Percentiles rank a stretch among this genome's conserved stretches.
phyloP scores from a whole-genome alignment of 1,140 invertebrate species.

The Camponotus pennsylvanicus region DNA sequence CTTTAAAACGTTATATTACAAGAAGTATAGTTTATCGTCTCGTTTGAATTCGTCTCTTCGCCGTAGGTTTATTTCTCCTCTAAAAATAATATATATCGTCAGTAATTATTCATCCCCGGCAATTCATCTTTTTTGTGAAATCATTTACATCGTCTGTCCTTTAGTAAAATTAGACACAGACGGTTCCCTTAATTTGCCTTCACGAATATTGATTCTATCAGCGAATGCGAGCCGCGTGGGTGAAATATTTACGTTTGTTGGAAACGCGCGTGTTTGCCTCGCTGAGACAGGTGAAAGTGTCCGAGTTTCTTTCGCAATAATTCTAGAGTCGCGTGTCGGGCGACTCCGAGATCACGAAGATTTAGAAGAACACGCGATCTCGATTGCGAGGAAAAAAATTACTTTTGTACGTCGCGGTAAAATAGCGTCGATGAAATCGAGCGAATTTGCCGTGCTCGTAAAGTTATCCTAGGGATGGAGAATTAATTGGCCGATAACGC shows the following conservation, averaged over 20 bases:
- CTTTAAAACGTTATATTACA: neutral
- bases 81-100: neutral
- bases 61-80: conserved; percentile 13
- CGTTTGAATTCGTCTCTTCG: too few relatives aligned
- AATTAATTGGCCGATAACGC: conserved; percentile 59
- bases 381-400: conserved; percentile 2
- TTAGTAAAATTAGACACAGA: neutral
- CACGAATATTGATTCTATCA: neutral
- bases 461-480: conserved; percentile 48
- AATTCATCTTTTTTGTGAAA: neutral
- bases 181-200: conserved; percentile 6
- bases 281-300: conserved; percentile 11
- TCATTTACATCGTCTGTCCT: neutral
- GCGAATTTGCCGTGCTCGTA: conserved; percentile 59
- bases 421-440: conserved; percentile 30
- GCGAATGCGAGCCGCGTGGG: neutral
- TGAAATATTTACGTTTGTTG: conserved; percentile 16
- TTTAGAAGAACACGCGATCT: neutral
- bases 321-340: neutral
- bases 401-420: neutral
- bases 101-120: conserved; percentile 4
- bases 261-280: neutral
- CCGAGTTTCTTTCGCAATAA: conserved; percentile 19
- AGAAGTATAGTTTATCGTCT: neutral
- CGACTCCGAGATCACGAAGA: conserved; percentile 17